These are phyloP conservation scores for Enteromius anoplus DNA, from an alignment of 2,797 vertebrate genomes.

Conservation along the genomic window DNA sequence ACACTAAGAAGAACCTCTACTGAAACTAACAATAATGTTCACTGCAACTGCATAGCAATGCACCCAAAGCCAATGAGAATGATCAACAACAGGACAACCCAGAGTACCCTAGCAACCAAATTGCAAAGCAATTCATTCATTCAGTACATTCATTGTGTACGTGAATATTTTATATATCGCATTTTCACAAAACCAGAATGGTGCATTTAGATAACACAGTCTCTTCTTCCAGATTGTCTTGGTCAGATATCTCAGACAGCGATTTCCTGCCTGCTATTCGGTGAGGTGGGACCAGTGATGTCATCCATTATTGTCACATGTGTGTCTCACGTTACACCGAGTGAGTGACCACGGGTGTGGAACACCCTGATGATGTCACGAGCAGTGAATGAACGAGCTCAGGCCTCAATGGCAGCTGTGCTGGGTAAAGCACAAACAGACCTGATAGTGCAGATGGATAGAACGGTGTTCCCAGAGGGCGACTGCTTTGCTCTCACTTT, in stretches of 20 bases:
- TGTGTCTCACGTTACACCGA: background rate
- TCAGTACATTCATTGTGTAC: background rate
- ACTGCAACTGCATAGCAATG: background rate
- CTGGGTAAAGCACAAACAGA: constrained; percentile 5
- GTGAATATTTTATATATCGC: background rate
- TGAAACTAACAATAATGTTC: no score
- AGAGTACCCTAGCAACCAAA: background rate
- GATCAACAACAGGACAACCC: background rate
- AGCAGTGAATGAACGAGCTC: constrained; percentile 16
- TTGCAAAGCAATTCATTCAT: no score
- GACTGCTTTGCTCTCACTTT: background rate
- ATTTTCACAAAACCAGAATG: background rate
- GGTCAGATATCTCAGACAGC: background rate
- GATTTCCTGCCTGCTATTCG: background rate
- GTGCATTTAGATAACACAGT: background rate
- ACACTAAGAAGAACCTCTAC: no score
- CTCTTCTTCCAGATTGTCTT: background rate
- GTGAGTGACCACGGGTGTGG: background rate
- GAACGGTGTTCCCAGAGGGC: background rate
- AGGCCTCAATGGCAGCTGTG: background rate
- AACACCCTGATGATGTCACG: constrained; percentile 24
- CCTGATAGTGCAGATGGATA: background rate
- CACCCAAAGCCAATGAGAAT: background rate
- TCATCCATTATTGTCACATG: background rate
- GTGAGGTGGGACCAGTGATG: constrained; percentile 15